Base-by-base conservation (phyloP, 2,113 vertebrate species). In the Xiphias gladius region DNA sequence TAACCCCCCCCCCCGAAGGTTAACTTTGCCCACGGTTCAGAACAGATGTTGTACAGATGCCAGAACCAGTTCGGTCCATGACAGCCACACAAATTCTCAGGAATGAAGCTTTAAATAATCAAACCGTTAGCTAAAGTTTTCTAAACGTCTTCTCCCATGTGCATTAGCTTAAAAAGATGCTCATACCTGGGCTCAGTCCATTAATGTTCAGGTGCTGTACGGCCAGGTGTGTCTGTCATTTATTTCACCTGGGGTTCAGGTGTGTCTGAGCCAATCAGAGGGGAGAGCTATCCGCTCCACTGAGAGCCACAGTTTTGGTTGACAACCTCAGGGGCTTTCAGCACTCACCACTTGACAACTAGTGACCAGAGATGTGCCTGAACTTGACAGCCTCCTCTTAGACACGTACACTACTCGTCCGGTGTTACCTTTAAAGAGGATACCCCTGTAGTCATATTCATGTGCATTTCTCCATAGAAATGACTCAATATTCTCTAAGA, bases 281-380 rank as follows among this genome's bases (percentile, higher is more conserved):
- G 2, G 10, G 7, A 55, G 50, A 43, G 20, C 39, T 54, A 19
- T 37, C 5, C 30, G 4, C 58, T 26, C 48, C 57, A 35, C 16
- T 67, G 8, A 43, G 19, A 30, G 22, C 9, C 8, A 30, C 9
- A 39, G 16, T 17, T 63, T 43, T 43, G 5, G 5, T 59, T 83
- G 52, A 41, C 30, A 26, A 28, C 61, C 55, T 32, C 43, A 32
- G 46, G 6, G 37, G 17, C 5, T 66, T 72, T 37, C 1, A 73
- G 32, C 39, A 24, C 19, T 41, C 54, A 61, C 5, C 39, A 17
- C 7, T 54, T 54, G 4, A 14, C 16, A 13, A 63, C 20, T 17
- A 43, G n/a, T 20, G 16, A 74, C 61, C 17, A 59, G 32, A 76
- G 80, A 80, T 86, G 59, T 84, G 87, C 24, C 70, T 71, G 59